Conservation (phyloP, 2,888 invertebrate species). For the Drosophila sordidula region DNA sequence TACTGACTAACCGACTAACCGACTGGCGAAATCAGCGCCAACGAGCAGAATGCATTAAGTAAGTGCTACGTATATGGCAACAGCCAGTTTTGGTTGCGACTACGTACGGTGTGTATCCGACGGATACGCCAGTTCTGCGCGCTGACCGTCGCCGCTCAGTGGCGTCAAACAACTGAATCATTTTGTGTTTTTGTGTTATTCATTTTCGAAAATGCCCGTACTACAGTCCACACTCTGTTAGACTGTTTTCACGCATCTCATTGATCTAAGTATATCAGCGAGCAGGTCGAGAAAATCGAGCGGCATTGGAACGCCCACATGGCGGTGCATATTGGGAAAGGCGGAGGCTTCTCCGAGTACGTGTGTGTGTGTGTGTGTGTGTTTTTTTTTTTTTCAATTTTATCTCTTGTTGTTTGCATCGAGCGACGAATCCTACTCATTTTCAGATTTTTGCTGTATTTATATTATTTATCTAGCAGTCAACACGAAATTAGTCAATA, state of each 20-base stretch:
- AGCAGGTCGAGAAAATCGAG: conserved; percentile 56
- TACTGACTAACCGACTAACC: conserved; percentile 24
- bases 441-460: conserved; percentile 41
- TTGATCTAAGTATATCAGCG: conserved; percentile 30
- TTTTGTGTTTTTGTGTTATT: conserved; percentile 20
- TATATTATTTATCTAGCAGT: conserved; percentile 45
- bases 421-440: conserved; percentile 49
- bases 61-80: conserved; percentile 63
- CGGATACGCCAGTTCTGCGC: conserved; percentile 34
- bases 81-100: conserved; percentile 50
- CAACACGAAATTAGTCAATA: conserved; percentile 61
- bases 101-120: conserved; percentile 35
- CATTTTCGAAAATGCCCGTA: conserved; percentile 32
- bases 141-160: conserved; percentile 70
- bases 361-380: not conserved
- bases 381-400: conserved; percentile 26
- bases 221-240: conserved; percentile 19
- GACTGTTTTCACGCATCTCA: conserved; percentile 33
- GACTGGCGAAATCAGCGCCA: conserved; percentile 37
- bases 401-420: conserved; percentile 36
- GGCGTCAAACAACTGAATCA: conserved; percentile 72
- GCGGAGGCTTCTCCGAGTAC: conserved; percentile 36
- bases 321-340: conserved; percentile 43
- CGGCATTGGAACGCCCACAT: conserved; percentile 62
- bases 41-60: conserved; percentile 58